A percentile compares a stretch with the other conserved stretches of the same genome.
Evolutionary conservation across 53 echinoderm and acorn worm species (phyloP).

Genomic region (Hippasteria phrygiana): DNA sequence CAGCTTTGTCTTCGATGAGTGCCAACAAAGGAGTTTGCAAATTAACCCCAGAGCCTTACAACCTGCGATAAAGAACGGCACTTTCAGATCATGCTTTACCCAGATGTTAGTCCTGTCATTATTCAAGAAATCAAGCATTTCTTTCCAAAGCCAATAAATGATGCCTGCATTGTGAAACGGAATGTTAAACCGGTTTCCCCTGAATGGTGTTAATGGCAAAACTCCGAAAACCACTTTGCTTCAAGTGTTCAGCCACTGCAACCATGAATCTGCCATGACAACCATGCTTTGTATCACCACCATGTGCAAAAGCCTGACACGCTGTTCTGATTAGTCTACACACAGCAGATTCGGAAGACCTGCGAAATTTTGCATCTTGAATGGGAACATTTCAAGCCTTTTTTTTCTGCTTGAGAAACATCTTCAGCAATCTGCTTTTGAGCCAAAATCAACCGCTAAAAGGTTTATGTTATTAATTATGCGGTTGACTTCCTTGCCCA

Average conservation of each 20-base stretch:
- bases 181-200: conserved; percentile 10
- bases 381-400: conserved; percentile 48
- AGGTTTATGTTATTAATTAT: neutral
- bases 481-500: neutral
- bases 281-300: conserved; percentile 67
- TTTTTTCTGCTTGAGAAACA: neutral
- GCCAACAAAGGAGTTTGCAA: neutral
- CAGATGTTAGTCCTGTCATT: conserved; percentile 6
- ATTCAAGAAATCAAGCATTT: conserved; percentile 16
- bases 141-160: neutral
- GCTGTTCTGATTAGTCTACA: conserved; percentile 50
- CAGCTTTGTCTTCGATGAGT: neutral
- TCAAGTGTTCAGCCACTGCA: neutral
- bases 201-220: conserved; percentile 66
- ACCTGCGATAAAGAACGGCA: conserved; percentile 18
- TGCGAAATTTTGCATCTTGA: conserved; percentile 45
- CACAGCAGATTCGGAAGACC: conserved; percentile 37
- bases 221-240: conserved; percentile 46
- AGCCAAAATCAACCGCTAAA: neutral
- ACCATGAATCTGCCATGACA: conserved; percentile 59
- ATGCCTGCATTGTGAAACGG: conserved; percentile 3
- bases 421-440: neutral
- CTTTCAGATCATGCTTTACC: conserved; percentile 17
- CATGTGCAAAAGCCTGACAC: conserved; percentile 66
- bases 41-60: no score